These are phyloP conservation scores for Serilophus lunatus DNA, from an alignment of 2,113 vertebrate genomes.

Conservation along the genomic window DNA sequence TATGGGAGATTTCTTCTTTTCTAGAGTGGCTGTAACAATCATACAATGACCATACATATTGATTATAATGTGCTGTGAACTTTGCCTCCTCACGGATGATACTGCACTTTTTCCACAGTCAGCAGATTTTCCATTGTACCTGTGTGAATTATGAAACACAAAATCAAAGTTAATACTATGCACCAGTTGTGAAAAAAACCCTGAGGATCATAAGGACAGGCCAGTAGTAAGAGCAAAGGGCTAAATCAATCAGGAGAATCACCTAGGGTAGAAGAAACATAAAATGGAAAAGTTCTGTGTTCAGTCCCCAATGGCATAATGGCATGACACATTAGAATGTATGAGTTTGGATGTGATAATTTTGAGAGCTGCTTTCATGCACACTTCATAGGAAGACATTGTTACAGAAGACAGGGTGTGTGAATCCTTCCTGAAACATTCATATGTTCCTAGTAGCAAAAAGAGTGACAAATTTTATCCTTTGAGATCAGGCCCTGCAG, in stretches of 20 bases:
- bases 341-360: not conserved
- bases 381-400: not conserved
- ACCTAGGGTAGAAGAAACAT: not conserved
- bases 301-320: not conserved
- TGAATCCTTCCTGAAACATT: not conserved
- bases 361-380: not conserved
- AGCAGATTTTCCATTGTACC: not conserved
- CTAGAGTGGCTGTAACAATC: not conserved
- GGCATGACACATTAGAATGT: not conserved
- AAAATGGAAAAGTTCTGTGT: not conserved
- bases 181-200: not conserved
- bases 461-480: not conserved
- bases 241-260: not conserved
- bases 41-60: accelerated
- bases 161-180: not conserved
- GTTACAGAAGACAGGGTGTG: not conserved
- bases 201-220: not conserved
- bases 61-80: not conserved
- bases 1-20: not conserved
- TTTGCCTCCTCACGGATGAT: not conserved
- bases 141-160: not conserved
- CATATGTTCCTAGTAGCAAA: not conserved
- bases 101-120: not conserved
- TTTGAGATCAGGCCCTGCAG: not conserved
- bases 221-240: not conserved